Evolutionary conservation across 1,140 invertebrate species (phyloP).

Genomic region (Rhopalosiphum padi): DNA sequence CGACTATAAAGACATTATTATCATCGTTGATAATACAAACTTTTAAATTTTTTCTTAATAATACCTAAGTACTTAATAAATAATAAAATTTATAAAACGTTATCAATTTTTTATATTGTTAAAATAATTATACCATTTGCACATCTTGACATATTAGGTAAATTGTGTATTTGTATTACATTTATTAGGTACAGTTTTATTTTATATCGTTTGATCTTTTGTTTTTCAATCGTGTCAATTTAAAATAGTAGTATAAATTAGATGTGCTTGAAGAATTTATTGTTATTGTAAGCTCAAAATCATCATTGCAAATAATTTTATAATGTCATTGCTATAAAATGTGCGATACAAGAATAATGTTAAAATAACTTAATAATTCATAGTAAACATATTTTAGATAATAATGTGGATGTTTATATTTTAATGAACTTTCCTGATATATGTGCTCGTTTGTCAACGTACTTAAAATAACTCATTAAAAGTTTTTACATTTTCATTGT

Average conservation of each 20-base stretch:
- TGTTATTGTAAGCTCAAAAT: not conserved
- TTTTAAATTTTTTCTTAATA: too few relatives aligned
- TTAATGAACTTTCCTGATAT: not conserved
- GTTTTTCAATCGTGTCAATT: too few relatives aligned
- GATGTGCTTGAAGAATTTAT: not conserved
- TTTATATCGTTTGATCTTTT: not conserved
- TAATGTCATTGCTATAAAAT: too few relatives aligned
- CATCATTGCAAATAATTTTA: too few relatives aligned
- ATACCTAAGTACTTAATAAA: too few relatives aligned
- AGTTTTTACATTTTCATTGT: not conserved
- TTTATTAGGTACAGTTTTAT: not conserved
- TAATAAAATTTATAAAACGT: too few relatives aligned
- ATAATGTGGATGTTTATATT: not conserved
- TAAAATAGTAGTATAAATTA: too few relatives aligned
- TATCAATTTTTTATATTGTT: too few relatives aligned
- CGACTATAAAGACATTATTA: too few relatives aligned
- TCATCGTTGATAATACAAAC: too few relatives aligned
- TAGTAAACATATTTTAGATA: not conserved
- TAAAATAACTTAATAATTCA: not conserved
- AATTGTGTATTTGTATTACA: not conserved
- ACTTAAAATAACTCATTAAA: not conserved
- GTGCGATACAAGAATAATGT: not conserved
- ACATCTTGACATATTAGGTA: not conserved
- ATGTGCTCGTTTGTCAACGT: not conserved
- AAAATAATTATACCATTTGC: not conserved